phyloP scores from a whole-genome alignment of 2,113 vertebrate genomes.

The Gracilinanus agilis region DNA sequence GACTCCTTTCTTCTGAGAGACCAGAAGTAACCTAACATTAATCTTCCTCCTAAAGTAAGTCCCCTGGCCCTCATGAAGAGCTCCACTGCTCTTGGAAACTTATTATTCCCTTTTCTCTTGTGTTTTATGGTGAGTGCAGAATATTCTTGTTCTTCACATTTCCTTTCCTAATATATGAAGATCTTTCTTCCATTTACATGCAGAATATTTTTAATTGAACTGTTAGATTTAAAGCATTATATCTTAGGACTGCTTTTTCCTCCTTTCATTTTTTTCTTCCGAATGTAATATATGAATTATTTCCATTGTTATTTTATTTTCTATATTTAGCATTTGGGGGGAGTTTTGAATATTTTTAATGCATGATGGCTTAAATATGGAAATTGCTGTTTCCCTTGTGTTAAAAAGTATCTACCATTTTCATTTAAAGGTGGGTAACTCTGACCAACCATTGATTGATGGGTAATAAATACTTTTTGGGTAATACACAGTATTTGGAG shows the following conservation, averaged over 20 bases:
- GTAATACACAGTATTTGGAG: no score
- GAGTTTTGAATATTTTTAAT: not conserved
- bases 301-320: not conserved
- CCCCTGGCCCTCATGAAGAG: not conserved
- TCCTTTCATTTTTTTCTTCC: not conserved
- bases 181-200: not conserved
- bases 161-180: not conserved
- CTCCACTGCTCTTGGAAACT: not conserved
- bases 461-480: no score
- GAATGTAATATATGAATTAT: not conserved
- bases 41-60: no score
- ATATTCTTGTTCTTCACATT: not conserved
- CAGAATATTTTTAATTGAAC: not conserved
- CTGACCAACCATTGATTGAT: no score
- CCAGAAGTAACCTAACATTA: not conserved
- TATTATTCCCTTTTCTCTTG: not conserved
- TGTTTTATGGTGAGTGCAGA: not conserved
- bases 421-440: no score
- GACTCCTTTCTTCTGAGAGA: not conserved
- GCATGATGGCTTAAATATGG: no score
- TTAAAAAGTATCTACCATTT: no score
- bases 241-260: not conserved
- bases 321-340: not conserved
- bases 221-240: not conserved
- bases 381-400: no score